Conservation (phyloP, 1,140 invertebrate genomes). For the Lerema accius region DNA sequence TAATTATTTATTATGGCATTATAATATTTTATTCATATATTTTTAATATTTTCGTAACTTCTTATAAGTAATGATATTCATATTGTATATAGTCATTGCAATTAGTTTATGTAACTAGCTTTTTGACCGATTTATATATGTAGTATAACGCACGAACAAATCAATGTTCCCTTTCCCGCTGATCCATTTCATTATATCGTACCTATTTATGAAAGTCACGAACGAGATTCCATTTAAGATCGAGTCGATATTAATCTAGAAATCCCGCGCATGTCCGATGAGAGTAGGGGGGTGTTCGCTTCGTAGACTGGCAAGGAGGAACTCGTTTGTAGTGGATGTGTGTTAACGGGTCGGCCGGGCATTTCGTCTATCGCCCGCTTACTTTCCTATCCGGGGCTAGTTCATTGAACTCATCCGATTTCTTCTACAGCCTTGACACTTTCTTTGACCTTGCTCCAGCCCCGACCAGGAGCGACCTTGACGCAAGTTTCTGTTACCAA, state of each 20-base stretch:
- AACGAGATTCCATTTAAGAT: constrained; percentile 45
- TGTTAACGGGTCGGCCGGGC: constrained; percentile 71
- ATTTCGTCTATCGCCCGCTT: constrained; percentile 54
- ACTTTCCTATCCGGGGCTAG: constrained; percentile 73
- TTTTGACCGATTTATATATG: constrained; percentile 81
- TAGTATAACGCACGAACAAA: constrained; percentile 73
- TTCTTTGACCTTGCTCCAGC: constrained; percentile 71
- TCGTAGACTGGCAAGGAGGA: constrained; percentile 53
- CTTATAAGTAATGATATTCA: constrained; percentile 37
- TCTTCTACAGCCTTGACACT: constrained; percentile 80
- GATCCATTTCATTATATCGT: constrained; percentile 38
- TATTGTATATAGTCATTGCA: constrained; percentile 61
- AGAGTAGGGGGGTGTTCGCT: constrained; percentile 35
- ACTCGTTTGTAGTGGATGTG: constrained; percentile 67
- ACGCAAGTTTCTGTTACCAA: constrained; percentile 41
- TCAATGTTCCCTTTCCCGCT: constrained; percentile 43
- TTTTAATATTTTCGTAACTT: constrained; percentile 48
- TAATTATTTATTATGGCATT: constrained; percentile 39
- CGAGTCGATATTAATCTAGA: constrained; percentile 48
- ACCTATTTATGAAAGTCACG: constrained; percentile 26
- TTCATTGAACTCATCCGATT: constrained; percentile 73
- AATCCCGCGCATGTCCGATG: constrained; percentile 40
- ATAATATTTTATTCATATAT: constrained; percentile 47
- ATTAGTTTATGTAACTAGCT: constrained; percentile 67
- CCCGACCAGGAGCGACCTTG: constrained; percentile 62